Evolutionary conservation across 1,140 invertebrate genomes (phyloP), one percentile per base, ranked within the genome.

Genomic region (Drosophila mauritiana): DNA sequence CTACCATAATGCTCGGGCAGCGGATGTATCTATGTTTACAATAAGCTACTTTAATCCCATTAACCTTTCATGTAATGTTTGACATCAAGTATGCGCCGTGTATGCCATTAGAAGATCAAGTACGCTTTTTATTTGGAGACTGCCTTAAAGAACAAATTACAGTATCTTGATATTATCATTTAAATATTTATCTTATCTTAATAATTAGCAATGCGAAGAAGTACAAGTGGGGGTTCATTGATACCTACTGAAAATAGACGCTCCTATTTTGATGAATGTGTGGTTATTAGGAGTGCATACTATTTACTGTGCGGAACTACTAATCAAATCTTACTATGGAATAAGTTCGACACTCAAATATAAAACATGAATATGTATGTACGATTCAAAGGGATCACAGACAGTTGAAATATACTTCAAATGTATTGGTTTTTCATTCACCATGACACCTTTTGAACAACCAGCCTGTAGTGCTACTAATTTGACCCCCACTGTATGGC

Each of bases 261-360:
- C 62, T 55, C 40, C 62, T 65, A 65, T 48, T 65, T 65, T 40
- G 34, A 61, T 55, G 45, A 65, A 65, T 61, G 62, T 65, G 59
- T 65, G 46, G 55, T 61, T 61, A 61, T 61, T 46, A 46, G n/a
- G n/a, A n/a, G n/a, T n/a, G n/a, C 61, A 6, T 2, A 37, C 25
- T n/a, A n/a, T 7, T n/a, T 7, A 31, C 22, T 15, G 6, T 37
- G 7, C 8, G 10, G 17, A 2, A 61, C 46, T 48, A 46, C 37
- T 65, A 42, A 11, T 13, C 11, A 59, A 20, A 43, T 7, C 8
- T 15, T 2, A 17, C 2, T 40, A 15, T 37, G 11, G 2, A 37
- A 37, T 12, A 12, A 10, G 8, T 37, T 4, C 37, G 12, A 39
- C 4, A 39, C 37, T 13, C 37, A 12, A 25, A 4, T 25, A 5